Conservation (phyloP, 2,888 invertebrate genomes). For the Mimas tiliae region DNA sequence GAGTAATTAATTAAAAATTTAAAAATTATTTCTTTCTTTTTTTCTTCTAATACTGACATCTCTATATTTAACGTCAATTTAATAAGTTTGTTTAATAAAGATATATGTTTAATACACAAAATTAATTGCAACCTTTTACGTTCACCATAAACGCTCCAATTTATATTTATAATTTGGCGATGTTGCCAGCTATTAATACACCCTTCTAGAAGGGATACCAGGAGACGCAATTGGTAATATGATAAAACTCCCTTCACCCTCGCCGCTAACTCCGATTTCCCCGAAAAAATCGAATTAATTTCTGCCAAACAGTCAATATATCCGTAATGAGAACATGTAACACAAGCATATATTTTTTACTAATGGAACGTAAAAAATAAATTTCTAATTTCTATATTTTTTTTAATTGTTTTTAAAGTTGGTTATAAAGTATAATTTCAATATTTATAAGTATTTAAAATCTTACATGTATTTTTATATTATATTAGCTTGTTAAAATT, state of each 20-base stretch:
- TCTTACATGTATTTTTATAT: too few species aligned
- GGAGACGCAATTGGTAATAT: constrained; percentile 76
- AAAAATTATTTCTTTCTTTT: too few species aligned
- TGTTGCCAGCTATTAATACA: constrained; percentile 73
- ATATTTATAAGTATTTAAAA: too few species aligned
- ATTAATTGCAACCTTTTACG: constrained; percentile 45
- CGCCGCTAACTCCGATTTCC: constrained; percentile 58
- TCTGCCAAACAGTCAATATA: constrained; percentile 70
- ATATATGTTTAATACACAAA: constrained; percentile 8
- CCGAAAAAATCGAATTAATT: constrained; percentile 78
- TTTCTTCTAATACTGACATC: too few species aligned
- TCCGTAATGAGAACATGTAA: constrained; percentile 52
- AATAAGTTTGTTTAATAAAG: too few species aligned
- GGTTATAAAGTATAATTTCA: neutral
- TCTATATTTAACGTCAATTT: too few species aligned
- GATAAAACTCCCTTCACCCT: constrained; percentile 66
- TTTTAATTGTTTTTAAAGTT: neutral
- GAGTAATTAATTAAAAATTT: too few species aligned
- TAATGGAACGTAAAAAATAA: neutral
- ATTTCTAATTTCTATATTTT: neutral
- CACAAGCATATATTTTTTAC: constrained; percentile 47
- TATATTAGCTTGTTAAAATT: too few species aligned
- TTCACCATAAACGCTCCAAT: constrained; percentile 45
- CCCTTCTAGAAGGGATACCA: constrained; percentile 50
- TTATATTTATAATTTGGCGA: constrained; percentile 64